Evolutionary conservation across 2,113 vertebrate genomes (phyloP), one percentile per base, ranked within the genome.

Genomic region (Balaeniceps rex): DNA sequence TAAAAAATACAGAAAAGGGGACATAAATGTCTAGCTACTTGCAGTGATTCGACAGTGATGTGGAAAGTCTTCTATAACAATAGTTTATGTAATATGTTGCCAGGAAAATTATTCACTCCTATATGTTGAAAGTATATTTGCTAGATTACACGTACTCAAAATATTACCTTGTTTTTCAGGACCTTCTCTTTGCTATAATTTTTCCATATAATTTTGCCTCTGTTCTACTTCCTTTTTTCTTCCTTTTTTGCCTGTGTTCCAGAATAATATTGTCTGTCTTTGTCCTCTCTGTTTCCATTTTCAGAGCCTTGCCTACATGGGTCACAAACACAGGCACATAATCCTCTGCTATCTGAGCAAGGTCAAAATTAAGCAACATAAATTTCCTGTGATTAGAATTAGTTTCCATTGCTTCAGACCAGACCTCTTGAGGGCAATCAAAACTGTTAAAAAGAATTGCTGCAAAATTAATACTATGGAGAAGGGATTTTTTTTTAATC

Each of bases 361-460:
- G 66, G 91, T 90, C 75, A 93, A 95, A 91, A 95, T 91, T 91
- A 93, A 91, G 38, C 70, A 94, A 83, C 78, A 83, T 90, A 95
- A 94, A 85, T 94, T 95, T 94, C 25, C 89, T 77, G 29, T 89
- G 49, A 80, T 91, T 94, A 90, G 69, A 90, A 90, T 94, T 87
- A 85, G 54, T 89, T 94, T 93, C 64, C 10, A 66, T 95, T 88
- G 57, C 51, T 85, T 93, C 71, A 58, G 21, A 47, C 28, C 16
- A 93, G 66, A 74, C 46, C 66, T 95, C 95, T 55, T 72, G 87
- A 85, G 82, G 66, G 42, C 78, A 94, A 91, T 90, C 66, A 93
- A 91, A 95, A 80, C 23, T 40, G 77, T 66, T 90, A 70, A 72
- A 84, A 91, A 51, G 36, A 94, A 93, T 90, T 83, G 74, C 42